Conservation (phyloP, 2,888 invertebrate species). For the Pandemis cinnamomeana region DNA sequence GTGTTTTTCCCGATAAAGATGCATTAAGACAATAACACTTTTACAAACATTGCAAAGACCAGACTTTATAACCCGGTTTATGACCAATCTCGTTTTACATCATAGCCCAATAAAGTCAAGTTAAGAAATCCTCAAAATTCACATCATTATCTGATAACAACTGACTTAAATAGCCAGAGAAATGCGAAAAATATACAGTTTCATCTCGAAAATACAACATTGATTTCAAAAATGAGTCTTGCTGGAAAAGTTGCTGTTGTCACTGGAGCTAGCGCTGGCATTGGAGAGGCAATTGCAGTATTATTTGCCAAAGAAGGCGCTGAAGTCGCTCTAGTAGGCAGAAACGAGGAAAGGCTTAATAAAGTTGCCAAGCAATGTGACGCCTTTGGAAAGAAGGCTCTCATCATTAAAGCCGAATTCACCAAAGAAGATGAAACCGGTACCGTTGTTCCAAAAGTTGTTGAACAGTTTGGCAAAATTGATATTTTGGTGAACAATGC, state of each 20-base stretch:
- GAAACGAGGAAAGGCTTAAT: conserved; percentile 2
- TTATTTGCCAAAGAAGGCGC: conserved; percentile 10
- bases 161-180: conserved; percentile 3
- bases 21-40: not conserved
- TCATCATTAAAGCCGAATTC: not conserved
- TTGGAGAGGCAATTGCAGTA: not conserved
- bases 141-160: conserved; percentile 1
- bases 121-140: not conserved
- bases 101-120: not conserved
- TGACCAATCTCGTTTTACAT: not conserved
- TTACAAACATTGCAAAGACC: not conserved
- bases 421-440: conserved; percentile 3
- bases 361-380: conserved; percentile 4
- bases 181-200: not conserved
- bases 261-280: conserved; percentile 25
- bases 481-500: conserved; percentile 42
- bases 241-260: conserved; percentile 22
- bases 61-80: not conserved
- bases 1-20: not conserved
- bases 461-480: conserved; percentile 1
- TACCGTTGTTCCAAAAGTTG: not conserved
- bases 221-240: not conserved
- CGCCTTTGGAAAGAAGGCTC: not conserved
- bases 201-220: not conserved
- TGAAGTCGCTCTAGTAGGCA: not conserved